phyloP scores from a whole-genome alignment of 2,888 invertebrate species.

The Dyspetes luteomarginatus region DNA sequence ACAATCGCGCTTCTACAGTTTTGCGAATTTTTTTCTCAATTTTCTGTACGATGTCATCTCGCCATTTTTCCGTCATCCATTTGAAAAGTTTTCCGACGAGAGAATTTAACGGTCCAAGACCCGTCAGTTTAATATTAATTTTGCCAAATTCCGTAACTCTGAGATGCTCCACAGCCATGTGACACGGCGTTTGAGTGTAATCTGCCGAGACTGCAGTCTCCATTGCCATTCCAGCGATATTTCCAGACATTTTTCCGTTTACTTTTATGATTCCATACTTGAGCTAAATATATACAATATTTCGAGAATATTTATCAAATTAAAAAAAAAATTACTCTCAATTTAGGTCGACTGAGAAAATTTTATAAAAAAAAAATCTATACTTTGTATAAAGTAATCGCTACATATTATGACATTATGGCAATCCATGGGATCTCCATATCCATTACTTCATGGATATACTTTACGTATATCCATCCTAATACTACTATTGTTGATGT shows the following conservation, averaged over 20 bases:
- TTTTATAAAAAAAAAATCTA: too few relatives aligned
- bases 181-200: constrained; percentile 67
- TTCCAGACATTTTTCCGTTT: constrained; percentile 62
- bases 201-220: constrained; percentile 59
- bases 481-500: too few relatives aligned
- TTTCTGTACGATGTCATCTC: constrained; percentile 56
- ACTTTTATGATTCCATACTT: constrained; percentile 66
- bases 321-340: too few relatives aligned
- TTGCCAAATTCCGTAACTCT: constrained; percentile 67
- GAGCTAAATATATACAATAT: constrained; percentile 55
- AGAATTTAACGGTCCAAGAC: constrained; percentile 64
- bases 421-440: too few relatives aligned
- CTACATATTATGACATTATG: too few relatives aligned
- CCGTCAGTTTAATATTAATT: constrained; percentile 67
- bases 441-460: too few relatives aligned
- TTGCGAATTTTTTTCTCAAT: constrained; percentile 54
- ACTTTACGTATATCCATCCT: too few relatives aligned
- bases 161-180: constrained; percentile 57
- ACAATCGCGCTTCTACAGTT: constrained; percentile 42
- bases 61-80: constrained; percentile 67
- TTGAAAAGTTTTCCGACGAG: constrained; percentile 64
- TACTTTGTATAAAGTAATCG: too few relatives aligned
- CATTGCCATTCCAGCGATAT: constrained; percentile 63
- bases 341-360: too few relatives aligned
- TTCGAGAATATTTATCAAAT: not conserved